Conservation (phyloP, 1,140 invertebrate genomes). For the Adelges cooleyi region DNA sequence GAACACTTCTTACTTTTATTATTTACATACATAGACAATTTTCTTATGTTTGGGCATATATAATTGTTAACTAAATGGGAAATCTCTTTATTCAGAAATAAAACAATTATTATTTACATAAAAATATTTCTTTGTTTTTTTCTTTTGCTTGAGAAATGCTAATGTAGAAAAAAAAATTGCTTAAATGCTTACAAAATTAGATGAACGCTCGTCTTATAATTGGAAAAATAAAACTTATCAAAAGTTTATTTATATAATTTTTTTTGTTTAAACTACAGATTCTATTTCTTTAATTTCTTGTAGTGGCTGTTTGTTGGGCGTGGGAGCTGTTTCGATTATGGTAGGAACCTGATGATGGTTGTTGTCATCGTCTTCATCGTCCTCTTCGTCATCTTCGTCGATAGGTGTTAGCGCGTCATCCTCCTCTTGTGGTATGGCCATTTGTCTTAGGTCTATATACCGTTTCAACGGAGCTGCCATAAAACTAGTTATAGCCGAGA, state of each 20-base stretch:
- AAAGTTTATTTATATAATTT: neutral
- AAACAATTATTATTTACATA: conserved; percentile 8
- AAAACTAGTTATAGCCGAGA: conserved; percentile 74
- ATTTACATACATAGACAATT: conserved; percentile 18
- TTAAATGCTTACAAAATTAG: conserved; percentile 19
- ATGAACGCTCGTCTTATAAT: neutral
- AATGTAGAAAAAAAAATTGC: conserved; percentile 11
- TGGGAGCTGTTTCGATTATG: conserved; percentile 52
- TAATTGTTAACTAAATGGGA: conserved; percentile 1
- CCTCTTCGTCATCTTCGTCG: conserved; percentile 59
- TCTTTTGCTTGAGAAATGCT: conserved; percentile 5
- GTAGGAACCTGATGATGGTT: conserved; percentile 48
- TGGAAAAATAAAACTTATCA: conserved; percentile 4
- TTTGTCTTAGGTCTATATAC: conserved; percentile 35
- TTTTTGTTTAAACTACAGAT: conserved; percentile 47
- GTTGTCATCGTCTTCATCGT: conserved; percentile 55
- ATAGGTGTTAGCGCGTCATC: conserved; percentile 64
- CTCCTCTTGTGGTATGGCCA: conserved; percentile 41
- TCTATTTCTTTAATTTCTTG: conserved; percentile 55
- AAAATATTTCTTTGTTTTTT: conserved; percentile 19
- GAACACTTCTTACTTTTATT: conserved; percentile 10
- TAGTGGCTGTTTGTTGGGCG: conserved; percentile 38
- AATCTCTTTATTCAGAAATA: conserved; percentile 22
- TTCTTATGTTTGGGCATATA: conserved; percentile 8
- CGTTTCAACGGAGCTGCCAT: conserved; percentile 64